Conservation (phyloP, 1,140 invertebrate genomes). For the Cepaea nemoralis region DNA sequence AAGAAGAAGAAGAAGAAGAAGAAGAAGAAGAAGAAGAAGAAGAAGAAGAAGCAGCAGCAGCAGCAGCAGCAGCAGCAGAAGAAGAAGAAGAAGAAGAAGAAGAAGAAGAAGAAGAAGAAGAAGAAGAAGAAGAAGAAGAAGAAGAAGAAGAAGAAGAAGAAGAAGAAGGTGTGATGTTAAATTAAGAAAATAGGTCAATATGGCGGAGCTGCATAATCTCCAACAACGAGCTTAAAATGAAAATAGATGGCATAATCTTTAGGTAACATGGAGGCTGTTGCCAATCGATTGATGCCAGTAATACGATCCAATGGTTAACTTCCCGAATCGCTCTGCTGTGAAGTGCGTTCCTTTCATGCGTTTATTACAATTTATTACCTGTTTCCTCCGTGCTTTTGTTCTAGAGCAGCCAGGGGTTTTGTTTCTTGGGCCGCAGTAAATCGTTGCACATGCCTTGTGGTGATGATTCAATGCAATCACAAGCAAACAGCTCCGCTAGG, state of each 20-base stretch:
- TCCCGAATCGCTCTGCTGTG: conserved; percentile 19
- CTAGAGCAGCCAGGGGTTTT: background rate
- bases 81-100: background rate
- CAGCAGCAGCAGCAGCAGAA: background rate
- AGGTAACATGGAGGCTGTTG: background rate
- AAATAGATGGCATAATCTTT: background rate
- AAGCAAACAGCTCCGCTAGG: background rate
- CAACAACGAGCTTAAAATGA: background rate
- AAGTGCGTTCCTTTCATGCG: background rate
- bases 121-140: background rate
- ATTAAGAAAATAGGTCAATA: background rate
- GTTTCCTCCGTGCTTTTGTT: background rate
- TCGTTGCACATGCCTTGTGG: background rate
- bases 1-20: too few species aligned
- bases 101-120: background rate
- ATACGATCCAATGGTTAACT: conserved; percentile 25
- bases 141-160: background rate
- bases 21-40: too few species aligned
- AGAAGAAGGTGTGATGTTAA: too few species aligned
- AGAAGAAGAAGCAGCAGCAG: conserved; percentile 2
- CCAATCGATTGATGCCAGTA: conserved; percentile 15
- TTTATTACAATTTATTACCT: conserved; percentile 14
- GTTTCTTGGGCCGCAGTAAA: background rate
- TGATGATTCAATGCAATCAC: conserved; percentile 7
- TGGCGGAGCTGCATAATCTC: background rate